Base-by-base conservation (phyloP, 2,888 invertebrate species). In the Luperina nickerlii region DNA sequence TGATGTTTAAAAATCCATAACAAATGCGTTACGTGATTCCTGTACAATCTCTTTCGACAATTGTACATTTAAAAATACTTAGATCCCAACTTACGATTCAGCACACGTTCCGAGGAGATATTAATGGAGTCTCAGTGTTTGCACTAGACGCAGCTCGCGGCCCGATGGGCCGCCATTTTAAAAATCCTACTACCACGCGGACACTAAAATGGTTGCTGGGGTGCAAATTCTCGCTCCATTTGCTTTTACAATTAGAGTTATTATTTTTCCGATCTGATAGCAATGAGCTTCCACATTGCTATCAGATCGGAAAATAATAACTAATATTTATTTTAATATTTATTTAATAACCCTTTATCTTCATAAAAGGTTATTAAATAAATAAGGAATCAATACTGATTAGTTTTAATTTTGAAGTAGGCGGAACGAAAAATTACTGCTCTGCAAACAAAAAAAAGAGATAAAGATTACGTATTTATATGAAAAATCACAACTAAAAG, bases 91-190 rank as follows among this genome's bases (percentile, higher is more conserved):
- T 92, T 90, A 85, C 82, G 81, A 93, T 93, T 92, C 93, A 51
- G 87, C 88, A 90, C 93, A 92, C 93, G 93, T 90, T 81, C 83
- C 82, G 82, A 73, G 80, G 79, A 88, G 90, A 92, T 93, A 92
- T 92, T 93, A 93, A 93, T 92, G 93, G 92, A 92, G 85, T 86
- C 81, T 78, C 85, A 88, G 88, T 91, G 90, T 93, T 93, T 91
- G 90, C 88, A 89, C 90, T 90, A 80, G 86, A 84, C 80, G 83
- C 79, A 86, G 68, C 68, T 27, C 85, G 85, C 48, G 74, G 68
- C 62, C 77, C 72, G 78, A 82, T 76, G 89, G 89, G 71, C 76
- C 69, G 85, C 90, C 85, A 90, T 87, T 88, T 85, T 82, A 82
- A 87, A 88, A 77, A 80, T 79, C 57, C 76, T 76, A 76, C 86